Evolutionary conservation across 2,113 vertebrate species (phyloP), one percentile per base, ranked within the genome.

Genomic region (Miniopterus natalensis): DNA sequence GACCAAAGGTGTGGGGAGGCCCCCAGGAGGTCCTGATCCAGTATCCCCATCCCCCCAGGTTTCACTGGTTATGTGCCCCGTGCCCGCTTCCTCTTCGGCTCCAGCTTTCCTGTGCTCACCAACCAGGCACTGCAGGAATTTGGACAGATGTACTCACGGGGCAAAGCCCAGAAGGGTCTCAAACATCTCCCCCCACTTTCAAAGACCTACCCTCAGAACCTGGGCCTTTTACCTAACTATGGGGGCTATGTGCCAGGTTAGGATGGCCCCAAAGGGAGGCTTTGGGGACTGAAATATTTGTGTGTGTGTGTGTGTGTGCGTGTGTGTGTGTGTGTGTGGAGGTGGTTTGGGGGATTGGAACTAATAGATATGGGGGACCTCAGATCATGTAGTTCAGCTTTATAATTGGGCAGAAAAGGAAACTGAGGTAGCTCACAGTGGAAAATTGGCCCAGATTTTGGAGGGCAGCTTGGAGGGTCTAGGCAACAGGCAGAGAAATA

Each of bases 171-270:
- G 79, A 90, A 92, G 42, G 91, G 55, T 10, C 36, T 87, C 5
- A 74, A 51, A 5, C 20, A 14, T 25, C 77, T 98, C 12, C 96
- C 97, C 0, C 29, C 84, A 2, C 88, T 98, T 73, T 84, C 94
- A 27, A 95, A 75, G 13, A 97, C 98, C 79, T 98, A 98, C 96
- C 95, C 97, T 47, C 66, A 96, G 29, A 92, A 98, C 36, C 94
- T 75, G 6, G 98, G 98, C n/a, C 88, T 99, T 86, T 80, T 98
- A 63, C 99, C 99, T 42, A 97, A 96, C 29, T 99, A 99, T 55
- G 98, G 98, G 0, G 99, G 99, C 80, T 98, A 99, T 1, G 98
- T 99, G 57, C 99, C 99, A 98, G 99, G 99, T 99, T 49, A 97
- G 97, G n/a, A 17, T 0, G 2, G 51, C 5, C 36, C 23, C 10